These are phyloP conservation scores for Platypus cylindrus DNA, from an alignment of 2,888 invertebrate species.

Conservation along the genomic window DNA sequence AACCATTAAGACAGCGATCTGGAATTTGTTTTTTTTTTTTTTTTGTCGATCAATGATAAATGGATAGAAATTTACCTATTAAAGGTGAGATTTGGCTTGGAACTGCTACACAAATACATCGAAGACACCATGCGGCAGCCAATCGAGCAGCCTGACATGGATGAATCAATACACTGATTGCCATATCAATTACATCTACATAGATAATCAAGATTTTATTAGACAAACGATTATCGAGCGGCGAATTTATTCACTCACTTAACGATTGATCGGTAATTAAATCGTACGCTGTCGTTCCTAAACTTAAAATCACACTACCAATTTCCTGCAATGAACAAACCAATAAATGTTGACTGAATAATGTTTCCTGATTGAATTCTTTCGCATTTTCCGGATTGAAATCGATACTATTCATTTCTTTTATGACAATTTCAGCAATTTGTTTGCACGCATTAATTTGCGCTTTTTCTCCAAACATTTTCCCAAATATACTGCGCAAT, in stretches of 20 bases:
- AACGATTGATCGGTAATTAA: constrained; percentile 78
- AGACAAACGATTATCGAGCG: constrained; percentile 1
- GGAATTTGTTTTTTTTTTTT: too few relatives aligned
- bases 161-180: constrained; percentile 76
- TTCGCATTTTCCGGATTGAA: constrained; percentile 87
- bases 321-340: constrained; percentile 93
- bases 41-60: too few relatives aligned
- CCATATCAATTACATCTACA: constrained; percentile 61
- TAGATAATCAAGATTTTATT: constrained; percentile 12
- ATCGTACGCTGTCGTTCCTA: constrained; percentile 91
- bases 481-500: constrained; percentile 79
- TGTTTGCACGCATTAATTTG: constrained; percentile 93
- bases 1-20: constrained; percentile 76
- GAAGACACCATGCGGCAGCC: constrained; percentile 89
- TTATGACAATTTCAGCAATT: constrained; percentile 79
- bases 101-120: constrained; percentile 84
- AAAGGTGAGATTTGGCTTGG: constrained; percentile 90
- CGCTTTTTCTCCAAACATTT: constrained; percentile 92
- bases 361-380: constrained; percentile 79
- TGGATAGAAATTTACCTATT: constrained; percentile 35
- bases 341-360: constrained; percentile 80
- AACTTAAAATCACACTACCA: constrained; percentile 73
- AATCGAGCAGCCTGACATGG: constrained; percentile 88
- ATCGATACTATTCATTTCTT: constrained; percentile 91
- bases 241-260: constrained; percentile 43